Evolutionary conservation across 23 tunicate genomes (phyloP), one percentile per base, ranked within the genome.

Genomic region (Ciona savignyi): DNA sequence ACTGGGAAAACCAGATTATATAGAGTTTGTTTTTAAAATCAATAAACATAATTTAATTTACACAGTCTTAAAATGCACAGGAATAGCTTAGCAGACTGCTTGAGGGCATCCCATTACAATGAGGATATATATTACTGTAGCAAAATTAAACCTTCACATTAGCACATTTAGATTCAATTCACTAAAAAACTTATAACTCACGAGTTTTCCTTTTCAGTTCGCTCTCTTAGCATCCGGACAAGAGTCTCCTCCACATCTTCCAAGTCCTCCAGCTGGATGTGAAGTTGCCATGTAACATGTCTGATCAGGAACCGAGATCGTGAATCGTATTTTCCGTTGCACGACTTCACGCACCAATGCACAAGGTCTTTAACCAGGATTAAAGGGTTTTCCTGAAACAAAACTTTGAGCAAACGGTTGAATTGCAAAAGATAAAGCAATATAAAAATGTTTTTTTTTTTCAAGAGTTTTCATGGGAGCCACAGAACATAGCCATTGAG

Each of bases 241-340:
- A 91, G 70, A 19, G 56, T 65, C 33, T 84, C 86, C 79, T 91
- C 97, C 21, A 80, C 80, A 25, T 72, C 49, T 71, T 91, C 97
- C 67, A 91, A 29, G 32, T 84, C 86, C 71, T 91, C 97, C 49
- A 85, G 70, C 51, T 48, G 68, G 25, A 84, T 67, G 9, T 61
- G 86, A 22, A 91, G 67, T 70, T 85, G 79, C 97, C 97, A 91
- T 1, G 86, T 72, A 33, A 91, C 42, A 63, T 91, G 97, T 3
- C 97, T 79, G 26, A 91, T 74, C 20, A 78, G 33, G 34, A 78
- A 74, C 23, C 97, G 67, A 4, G 91, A 75, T 49, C 97, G 63
- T 21, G 90, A 77, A 66, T 91, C 97, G 51, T 91, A 91, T 15
- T 82, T 70, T 6, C 97, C 97, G 27, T 68, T 66, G 2, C 74